Percentiles rank a stretch among this genome's conserved stretches.
phyloP scores from a whole-genome alignment of 2,797 vertebrate species.

The Podarcis siculus region DNA sequence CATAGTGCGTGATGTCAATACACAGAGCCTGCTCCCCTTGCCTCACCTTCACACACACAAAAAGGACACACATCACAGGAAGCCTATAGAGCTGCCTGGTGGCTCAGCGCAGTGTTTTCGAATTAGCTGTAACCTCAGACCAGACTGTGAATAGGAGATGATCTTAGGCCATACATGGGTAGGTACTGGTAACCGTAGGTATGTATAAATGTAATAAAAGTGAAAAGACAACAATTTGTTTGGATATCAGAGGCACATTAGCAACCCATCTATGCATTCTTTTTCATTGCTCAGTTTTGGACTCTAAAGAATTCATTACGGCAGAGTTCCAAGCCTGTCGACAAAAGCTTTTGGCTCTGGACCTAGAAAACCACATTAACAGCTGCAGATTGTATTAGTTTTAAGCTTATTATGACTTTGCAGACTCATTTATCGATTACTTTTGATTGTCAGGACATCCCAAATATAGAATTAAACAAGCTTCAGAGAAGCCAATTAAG shows the following conservation, averaged over 20 bases:
- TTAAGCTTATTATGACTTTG: constrained; percentile 50
- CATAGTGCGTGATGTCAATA: no score
- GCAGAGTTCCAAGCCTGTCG: constrained; percentile 4
- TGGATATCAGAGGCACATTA: background rate
- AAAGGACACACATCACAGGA: no score
- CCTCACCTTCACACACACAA: no score
- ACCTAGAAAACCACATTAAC: constrained; percentile 50
- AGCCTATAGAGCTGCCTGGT: no score
- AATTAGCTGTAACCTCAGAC: no score
- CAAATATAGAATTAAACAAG: constrained; percentile 60
- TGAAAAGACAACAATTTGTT: background rate
- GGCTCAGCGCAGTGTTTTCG: no score
- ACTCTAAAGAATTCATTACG: constrained; percentile 11
- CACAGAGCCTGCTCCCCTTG: no score
- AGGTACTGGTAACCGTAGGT: no score
- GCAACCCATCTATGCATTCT: background rate
- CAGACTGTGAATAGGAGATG: no score
- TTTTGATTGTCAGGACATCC: constrained; percentile 58
- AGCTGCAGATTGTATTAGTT: constrained; percentile 58
- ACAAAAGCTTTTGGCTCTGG: constrained; percentile 44
- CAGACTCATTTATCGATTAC: constrained; percentile 60
- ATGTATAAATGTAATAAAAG: background rate
- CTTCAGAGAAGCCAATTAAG: constrained; percentile 57
- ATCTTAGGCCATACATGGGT: no score
- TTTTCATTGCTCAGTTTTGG: background rate